Percentiles rank a stretch among this genome's conserved stretches.
These are phyloP conservation scores for Elaphurus davidianus DNA, from an alignment of 2,113 vertebrate genomes.

Conservation along the genomic window DNA sequence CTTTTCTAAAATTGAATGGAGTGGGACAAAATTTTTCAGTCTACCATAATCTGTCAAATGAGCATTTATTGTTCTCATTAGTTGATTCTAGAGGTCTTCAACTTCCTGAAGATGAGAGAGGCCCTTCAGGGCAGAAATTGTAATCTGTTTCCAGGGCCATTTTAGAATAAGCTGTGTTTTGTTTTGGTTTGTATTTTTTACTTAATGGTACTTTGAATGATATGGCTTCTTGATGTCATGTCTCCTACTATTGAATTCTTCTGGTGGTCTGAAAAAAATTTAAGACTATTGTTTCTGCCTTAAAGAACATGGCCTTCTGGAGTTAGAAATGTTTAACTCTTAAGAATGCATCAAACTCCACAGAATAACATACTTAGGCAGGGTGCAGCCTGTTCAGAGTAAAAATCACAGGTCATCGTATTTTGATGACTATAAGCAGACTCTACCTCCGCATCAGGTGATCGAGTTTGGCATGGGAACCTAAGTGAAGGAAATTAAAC, in stretches of 20 bases:
- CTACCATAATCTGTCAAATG: neutral
- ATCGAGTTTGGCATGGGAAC: neutral
- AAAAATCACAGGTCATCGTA: neutral
- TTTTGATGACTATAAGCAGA: neutral
- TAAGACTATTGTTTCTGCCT: neutral
- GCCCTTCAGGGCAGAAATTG: neutral
- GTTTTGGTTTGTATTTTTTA: neutral
- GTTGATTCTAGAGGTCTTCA: neutral
- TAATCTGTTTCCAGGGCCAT: neutral
- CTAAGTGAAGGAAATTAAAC: neutral
- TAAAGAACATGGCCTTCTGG: neutral
- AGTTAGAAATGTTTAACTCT: neutral
- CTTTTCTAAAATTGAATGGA: neutral
- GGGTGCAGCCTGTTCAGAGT: neutral
- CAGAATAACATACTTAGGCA: neutral
- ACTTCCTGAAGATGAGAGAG: neutral
- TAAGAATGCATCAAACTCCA: neutral
- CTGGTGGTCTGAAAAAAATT: neutral
- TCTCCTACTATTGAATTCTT: neutral
- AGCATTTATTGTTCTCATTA: neutral
- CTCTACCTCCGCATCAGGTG: neutral
- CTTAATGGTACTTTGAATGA: neutral
- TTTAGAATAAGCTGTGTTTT: neutral
- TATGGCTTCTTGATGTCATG: neutral
- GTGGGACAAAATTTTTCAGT: neutral